Base-by-base conservation (phyloP, 2,888 invertebrate species). In the Agrotis puta region DNA sequence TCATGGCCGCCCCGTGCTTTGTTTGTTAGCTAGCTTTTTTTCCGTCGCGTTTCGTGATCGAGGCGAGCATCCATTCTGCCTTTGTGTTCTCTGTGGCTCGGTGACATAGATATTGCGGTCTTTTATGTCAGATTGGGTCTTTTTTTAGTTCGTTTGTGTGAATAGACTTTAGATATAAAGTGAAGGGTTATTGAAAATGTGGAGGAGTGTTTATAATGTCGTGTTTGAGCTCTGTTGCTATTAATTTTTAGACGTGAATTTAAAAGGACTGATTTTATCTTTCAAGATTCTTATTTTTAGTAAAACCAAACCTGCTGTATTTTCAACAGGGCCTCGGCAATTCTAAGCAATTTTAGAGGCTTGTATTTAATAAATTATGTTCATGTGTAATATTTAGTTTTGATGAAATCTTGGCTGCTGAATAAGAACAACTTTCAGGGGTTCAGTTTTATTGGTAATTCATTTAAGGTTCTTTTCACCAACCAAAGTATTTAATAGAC, bases 1-100 rank as follows among this genome's bases (percentile, higher is more conserved):
- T 85, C 79, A 82, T 81, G 83, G 74, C 79, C 59, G 58, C 63
- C 64, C 51, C 53, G 53, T 68, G 72, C 85, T 84, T 86, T 86
- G 82, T 86, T 77, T 84, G 85, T 77, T 78, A 84, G 86, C 70
- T 76, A 47, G 58, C 70, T 86, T 83, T 82, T 85, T 72, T 65
- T 62, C 77, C 56, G 50, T 47, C 62, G 69, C 65, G 77, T 48
- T 75, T 79, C 64, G 70, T 82, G 87, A 76, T 76, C 78, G 79
- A 79, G 85, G 78, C 85, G 64, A 43, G 73, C 73, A 20, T 72
- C 71, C 75, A 84, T 83, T 82, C 83, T 68, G 85, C 83, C 79
- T 83, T 82, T 82, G 84, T 82, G 68, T 61, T 58, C 43, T 47
- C 58, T 70, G 63, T 47, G 72, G 72, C 57, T 67, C 78, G 57